A percentile compares a stretch with the other conserved stretches of the same genome.
Conservation (phyloP, 2,113 vertebrate species). For the Rhegmatorhina hoffmannsi region DNA sequence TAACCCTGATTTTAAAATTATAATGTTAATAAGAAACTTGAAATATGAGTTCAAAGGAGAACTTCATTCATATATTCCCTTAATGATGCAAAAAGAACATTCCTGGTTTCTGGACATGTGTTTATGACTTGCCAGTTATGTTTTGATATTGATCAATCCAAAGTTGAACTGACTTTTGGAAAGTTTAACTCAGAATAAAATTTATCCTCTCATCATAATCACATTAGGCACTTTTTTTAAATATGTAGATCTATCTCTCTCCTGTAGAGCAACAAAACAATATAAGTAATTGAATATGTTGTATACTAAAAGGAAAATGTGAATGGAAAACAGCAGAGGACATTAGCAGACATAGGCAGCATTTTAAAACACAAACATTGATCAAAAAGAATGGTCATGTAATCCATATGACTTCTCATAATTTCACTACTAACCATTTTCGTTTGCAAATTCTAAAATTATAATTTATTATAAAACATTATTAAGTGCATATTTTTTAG, state of each 20-base stretch:
- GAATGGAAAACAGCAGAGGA: background rate
- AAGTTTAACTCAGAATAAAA: background rate
- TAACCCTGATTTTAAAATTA: background rate
- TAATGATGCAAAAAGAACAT: background rate
- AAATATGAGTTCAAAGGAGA: background rate
- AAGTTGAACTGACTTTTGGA: background rate
- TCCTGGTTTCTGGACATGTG: background rate
- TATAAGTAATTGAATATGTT: background rate
- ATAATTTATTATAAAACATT: no score
- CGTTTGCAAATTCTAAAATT: background rate
- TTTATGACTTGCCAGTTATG: background rate
- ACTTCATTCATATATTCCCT: background rate
- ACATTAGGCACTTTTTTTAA: background rate
- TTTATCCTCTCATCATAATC: background rate
- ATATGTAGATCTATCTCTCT: background rate
- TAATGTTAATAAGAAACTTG: background rate
- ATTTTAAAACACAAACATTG: background rate
- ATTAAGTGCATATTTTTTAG: background rate
- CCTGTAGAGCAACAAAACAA: background rate
- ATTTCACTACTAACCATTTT: background rate
- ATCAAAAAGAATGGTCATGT: background rate
- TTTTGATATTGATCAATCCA: background rate
- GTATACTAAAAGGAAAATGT: background rate
- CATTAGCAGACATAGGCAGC: background rate
- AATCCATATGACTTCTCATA: background rate